Conservation (phyloP, 2,797 vertebrate genomes). For the Lutjanus argentimaculatus region DNA sequence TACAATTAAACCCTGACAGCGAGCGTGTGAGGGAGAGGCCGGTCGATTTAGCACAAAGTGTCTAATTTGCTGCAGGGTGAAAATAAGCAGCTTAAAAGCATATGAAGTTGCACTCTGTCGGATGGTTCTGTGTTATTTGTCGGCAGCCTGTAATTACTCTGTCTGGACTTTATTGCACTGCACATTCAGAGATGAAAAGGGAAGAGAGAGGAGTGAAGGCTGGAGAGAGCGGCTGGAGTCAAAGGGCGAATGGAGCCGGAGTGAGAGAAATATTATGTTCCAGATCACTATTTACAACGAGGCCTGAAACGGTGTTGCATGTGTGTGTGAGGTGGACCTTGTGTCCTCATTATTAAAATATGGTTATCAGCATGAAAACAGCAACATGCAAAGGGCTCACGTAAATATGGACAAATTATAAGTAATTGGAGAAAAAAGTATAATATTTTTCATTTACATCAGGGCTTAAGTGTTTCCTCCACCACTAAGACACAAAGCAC, state of each 20-base stretch:
- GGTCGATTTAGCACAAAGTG: constrained; percentile 66
- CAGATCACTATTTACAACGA: constrained; percentile 13
- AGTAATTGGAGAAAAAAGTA: neutral
- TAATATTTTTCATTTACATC: neutral
- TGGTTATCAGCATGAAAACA: constrained; percentile 18
- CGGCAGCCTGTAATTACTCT: constrained; percentile 69
- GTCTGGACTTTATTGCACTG: constrained; percentile 64
- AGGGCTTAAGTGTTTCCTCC: neutral
- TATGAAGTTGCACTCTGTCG: constrained; percentile 56
- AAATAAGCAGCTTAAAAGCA: constrained; percentile 74
- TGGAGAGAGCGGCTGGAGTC: constrained; percentile 25
- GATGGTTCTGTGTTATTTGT: constrained; percentile 63
- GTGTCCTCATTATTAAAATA: constrained; percentile 14
- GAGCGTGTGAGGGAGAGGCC: constrained; percentile 36
- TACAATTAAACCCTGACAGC: constrained; percentile 65
- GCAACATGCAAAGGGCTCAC: constrained; percentile 2
- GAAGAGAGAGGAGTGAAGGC: constrained; percentile 29
- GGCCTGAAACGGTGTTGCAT: constrained; percentile 3
- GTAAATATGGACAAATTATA: neutral
- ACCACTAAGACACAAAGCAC: neutral
- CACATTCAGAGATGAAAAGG: constrained; percentile 56
- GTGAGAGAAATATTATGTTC: constrained; percentile 15
- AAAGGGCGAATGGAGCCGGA: constrained; percentile 24
- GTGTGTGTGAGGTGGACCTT: neutral
- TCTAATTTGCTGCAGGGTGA: constrained; percentile 66